Conservation (phyloP, 2,797 vertebrate genomes). For the Tachyglossus aculeatus region DNA sequence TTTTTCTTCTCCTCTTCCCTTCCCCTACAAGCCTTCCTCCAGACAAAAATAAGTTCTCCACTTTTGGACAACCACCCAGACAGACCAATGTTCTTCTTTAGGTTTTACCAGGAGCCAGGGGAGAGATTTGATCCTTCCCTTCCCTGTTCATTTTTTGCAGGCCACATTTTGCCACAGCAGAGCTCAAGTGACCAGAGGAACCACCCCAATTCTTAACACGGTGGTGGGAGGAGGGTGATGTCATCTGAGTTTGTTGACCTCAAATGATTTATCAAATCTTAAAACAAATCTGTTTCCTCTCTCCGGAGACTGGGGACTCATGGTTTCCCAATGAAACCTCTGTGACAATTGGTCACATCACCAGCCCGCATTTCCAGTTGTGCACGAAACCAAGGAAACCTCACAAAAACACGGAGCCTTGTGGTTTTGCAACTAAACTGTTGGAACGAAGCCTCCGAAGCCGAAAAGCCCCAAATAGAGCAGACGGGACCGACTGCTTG, state of each 20-base stretch:
- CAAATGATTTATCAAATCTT: constrained; percentile 2
- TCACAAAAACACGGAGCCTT: not conserved
- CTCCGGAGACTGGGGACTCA: not conserved
- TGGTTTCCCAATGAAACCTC: constrained; percentile 11
- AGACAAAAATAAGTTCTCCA: not conserved
- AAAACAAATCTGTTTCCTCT: not conserved
- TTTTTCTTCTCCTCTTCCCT: too few relatives aligned
- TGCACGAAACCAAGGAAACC: not conserved
- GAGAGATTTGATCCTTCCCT: not conserved
- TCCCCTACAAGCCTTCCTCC: too few relatives aligned
- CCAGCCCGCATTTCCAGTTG: not conserved
- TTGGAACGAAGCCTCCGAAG: constrained; percentile 20
- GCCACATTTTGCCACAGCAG: not conserved
- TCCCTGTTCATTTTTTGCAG: not conserved
- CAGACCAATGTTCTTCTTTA: not conserved
- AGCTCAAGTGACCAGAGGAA: constrained; percentile 7
- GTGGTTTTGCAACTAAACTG: constrained; percentile 15
- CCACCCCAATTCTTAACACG: not conserved
- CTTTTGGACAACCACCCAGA: not conserved
- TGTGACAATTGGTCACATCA: not conserved
- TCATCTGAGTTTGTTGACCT: not conserved
- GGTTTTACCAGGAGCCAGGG: not conserved
- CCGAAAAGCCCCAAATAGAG: constrained; percentile 7
- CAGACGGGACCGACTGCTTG: constrained; percentile 22
- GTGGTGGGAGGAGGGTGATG: constrained; percentile 11